Conservation (phyloP, 2,888 invertebrate genomes). For the Mythimna albipuncta region DNA sequence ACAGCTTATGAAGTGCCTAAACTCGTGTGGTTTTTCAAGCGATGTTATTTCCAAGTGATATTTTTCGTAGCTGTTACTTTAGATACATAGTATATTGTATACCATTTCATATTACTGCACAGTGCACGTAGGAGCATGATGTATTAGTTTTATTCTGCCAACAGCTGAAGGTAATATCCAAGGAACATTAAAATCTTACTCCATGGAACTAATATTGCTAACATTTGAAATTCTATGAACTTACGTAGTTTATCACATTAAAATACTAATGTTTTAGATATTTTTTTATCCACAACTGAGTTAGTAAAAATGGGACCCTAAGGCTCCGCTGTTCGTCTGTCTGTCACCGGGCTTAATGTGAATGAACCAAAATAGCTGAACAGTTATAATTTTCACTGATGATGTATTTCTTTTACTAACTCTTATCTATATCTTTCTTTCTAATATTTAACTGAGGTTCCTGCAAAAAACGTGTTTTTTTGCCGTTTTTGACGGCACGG, state of each 20-base stretch:
- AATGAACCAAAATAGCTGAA: no score
- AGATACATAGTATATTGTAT: background rate
- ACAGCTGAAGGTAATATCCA: constrained; percentile 40
- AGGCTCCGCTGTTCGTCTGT: no score
- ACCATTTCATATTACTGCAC: constrained; percentile 13
- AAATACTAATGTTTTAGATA: background rate
- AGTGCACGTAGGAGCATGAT: constrained; percentile 31
- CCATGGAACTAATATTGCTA: background rate
- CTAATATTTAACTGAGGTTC: no score
- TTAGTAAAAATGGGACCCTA: background rate
- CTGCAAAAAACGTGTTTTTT: no score
- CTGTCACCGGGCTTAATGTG: no score
- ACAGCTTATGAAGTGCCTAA: background rate
- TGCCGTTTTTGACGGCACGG: no score
- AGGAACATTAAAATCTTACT: constrained; percentile 20
- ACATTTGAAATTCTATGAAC: background rate
- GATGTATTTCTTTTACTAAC: no score
- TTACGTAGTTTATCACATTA: background rate
- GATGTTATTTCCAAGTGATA: background rate
- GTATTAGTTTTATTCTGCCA: constrained; percentile 43
- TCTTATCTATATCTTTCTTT: no score
- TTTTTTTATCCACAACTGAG: no score
- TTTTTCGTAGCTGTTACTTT: constrained; percentile 6
- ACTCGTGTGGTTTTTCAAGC: background rate
- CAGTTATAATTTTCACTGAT: no score